Evolutionary conservation across 2,797 vertebrate genomes (phyloP), one percentile per base, ranked within the genome.

Genomic region (Pangasius macronema): DNA sequence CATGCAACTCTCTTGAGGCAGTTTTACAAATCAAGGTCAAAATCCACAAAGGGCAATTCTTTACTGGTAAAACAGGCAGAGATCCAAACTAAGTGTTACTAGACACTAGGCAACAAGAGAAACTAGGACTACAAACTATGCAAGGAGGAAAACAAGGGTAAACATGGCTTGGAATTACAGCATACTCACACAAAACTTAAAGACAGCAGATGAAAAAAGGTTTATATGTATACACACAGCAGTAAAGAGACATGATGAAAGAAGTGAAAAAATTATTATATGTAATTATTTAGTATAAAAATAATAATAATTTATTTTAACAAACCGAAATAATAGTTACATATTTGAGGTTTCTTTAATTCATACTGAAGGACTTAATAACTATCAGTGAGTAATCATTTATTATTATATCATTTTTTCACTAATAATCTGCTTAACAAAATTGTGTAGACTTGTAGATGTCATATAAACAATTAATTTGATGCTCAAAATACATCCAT

Each of bases 1-100:
- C 73, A 70, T 53, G 76, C 53, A 83, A 87, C 33, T 39, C 83
- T 80, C 79, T 84, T 83, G 73, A 49, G 42, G 80, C 59, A 65
- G 61, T 46, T 51, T 46, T 49, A 51, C 55, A 82, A 67, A 33
- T 67, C 61, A 82, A 20, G 81, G 61, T 82, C 80, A 65, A 82
- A 82, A 82, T 46, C 42, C 59, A 63, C 36, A 30, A 65, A 82
- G 39, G 59, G 39, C 80, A 82, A 2, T 18, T 67, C 55, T 67
- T 67, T 82, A 82, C n/a, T 82, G 61, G 3, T 49, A 67, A 82
- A 67, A 67, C 81, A 67, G 61, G 61, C 61, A 82, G 10, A 49
- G 61, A 65, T 82, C 39, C 81, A 67, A 82, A 82, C 16, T 3
- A 46, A 82, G 61, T 27, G 18, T 49, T 82, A 30, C 80, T 63